Evolutionary conservation across 2,113 vertebrate genomes (phyloP).

Genomic region (Saimiri boliviensis): DNA sequence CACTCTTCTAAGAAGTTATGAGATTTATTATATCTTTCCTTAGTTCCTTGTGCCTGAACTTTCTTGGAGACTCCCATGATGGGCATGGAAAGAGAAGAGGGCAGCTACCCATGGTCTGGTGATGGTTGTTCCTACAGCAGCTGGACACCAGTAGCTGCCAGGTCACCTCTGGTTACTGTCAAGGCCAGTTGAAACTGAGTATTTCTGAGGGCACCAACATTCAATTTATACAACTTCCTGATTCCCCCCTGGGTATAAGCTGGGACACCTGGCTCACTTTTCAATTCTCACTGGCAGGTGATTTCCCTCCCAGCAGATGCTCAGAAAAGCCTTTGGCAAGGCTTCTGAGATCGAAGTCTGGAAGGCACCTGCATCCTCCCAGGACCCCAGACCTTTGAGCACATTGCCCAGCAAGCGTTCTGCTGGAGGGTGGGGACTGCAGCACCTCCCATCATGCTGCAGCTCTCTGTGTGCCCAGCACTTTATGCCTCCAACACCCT

Average conservation of each 20-base stretch:
- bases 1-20: background rate
- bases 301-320: background rate
- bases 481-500: accelerated
- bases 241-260: accelerated
- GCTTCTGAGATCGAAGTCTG: background rate
- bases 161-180: background rate
- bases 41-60: background rate
- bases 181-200: background rate
- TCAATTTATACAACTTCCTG: background rate
- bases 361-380: no score
- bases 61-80: background rate
- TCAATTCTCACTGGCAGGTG: background rate
- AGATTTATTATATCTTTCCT: background rate
- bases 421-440: no score
- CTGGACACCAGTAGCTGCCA: background rate
- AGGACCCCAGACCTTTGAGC: accelerated
- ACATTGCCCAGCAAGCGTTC: no score
- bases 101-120: no score
- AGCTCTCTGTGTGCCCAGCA: no score
- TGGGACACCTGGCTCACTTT: background rate
- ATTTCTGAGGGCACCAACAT: background rate
- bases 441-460: accelerated
- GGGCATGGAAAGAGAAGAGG: background rate
- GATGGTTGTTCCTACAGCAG: background rate
- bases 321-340: background rate